A percentile compares a stretch with the other conserved stretches of the same genome.
phyloP scores from a whole-genome alignment of 2,888 invertebrate genomes.

The Hyposoter didymator region DNA sequence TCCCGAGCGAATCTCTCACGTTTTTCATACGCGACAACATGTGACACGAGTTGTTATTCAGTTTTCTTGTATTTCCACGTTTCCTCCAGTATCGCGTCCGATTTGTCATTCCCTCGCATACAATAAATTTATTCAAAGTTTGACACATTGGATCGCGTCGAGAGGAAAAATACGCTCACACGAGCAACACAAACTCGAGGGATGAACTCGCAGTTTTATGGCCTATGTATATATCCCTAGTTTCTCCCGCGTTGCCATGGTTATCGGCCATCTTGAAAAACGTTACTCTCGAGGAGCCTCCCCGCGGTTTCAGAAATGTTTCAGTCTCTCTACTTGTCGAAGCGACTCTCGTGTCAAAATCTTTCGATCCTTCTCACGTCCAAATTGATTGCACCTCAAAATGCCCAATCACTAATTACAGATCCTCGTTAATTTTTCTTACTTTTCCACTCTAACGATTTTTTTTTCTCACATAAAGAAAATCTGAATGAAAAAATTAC shows the following conservation, averaged over 20 bases:
- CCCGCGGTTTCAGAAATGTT: constrained; percentile 54
- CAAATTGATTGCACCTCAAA: not conserved
- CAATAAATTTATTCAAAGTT: not conserved
- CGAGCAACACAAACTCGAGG: constrained; percentile 36
- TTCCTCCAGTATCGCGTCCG: not conserved
- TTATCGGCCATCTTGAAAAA: constrained; percentile 83
- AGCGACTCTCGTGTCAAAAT: not conserved
- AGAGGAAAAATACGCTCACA: constrained; percentile 5
- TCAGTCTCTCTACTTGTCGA: constrained; percentile 33
- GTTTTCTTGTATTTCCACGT: not conserved
- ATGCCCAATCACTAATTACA: too few species aligned
- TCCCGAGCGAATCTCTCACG: not conserved
- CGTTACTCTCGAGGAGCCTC: constrained; percentile 60
- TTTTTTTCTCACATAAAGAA: too few species aligned
- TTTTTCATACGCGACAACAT: not conserved
- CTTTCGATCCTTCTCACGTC: not conserved
- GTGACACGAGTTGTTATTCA: not conserved
- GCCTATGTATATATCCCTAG: constrained; percentile 41
- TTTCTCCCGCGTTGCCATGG: constrained; percentile 79
- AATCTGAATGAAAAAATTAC: too few species aligned
- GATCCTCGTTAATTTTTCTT: too few species aligned
- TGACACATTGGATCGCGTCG: not conserved
- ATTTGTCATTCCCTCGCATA: not conserved
- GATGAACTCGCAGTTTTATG: constrained; percentile 31
- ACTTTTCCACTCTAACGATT: too few species aligned